Conservation (phyloP, 2,888 invertebrate species). For the Cremastinae sp. region DNA sequence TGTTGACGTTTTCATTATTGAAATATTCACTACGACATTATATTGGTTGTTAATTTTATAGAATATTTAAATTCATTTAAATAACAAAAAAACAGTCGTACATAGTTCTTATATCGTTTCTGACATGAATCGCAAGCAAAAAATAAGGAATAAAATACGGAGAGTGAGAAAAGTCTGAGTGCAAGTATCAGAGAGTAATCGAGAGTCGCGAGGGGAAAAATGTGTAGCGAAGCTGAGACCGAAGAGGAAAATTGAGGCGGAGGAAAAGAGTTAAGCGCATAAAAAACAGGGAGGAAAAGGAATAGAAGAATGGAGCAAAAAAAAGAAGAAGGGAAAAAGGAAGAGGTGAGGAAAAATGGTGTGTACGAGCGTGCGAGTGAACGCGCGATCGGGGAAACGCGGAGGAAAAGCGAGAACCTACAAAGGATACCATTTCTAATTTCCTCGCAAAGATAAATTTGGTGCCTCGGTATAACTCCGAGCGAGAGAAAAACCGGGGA, state of each 20-base stretch:
- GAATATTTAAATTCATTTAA: too few relatives aligned
- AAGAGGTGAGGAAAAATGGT: too few relatives aligned
- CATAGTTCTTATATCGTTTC: too few relatives aligned
- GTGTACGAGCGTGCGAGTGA: not conserved
- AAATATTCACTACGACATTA: too few relatives aligned
- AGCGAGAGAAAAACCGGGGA: conserved; percentile 49
- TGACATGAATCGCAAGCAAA: too few relatives aligned
- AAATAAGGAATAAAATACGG: too few relatives aligned
- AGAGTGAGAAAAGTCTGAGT: too few relatives aligned
- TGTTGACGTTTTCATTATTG: too few relatives aligned
- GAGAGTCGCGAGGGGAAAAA: not conserved
- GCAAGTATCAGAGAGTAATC: conserved; percentile 3
- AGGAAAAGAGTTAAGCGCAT: not conserved
- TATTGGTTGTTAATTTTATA: too few relatives aligned
- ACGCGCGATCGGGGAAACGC: conserved; percentile 16
- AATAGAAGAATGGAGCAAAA: conserved; percentile 1
- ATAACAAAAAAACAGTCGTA: too few relatives aligned
- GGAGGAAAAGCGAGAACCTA: conserved; percentile 23
- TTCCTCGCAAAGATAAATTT: conserved; percentile 77
- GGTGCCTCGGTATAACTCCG: conserved; percentile 59
- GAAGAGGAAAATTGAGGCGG: not conserved
- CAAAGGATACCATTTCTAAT: conserved; percentile 74
- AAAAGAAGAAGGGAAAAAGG: conserved; percentile 8
- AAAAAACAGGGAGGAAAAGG: conserved; percentile 14
- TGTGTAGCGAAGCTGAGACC: conserved; percentile 1